These are phyloP conservation scores for Proctacanthus coquilletti DNA, from an alignment of 1,140 invertebrate species.

Conservation along the genomic window DNA sequence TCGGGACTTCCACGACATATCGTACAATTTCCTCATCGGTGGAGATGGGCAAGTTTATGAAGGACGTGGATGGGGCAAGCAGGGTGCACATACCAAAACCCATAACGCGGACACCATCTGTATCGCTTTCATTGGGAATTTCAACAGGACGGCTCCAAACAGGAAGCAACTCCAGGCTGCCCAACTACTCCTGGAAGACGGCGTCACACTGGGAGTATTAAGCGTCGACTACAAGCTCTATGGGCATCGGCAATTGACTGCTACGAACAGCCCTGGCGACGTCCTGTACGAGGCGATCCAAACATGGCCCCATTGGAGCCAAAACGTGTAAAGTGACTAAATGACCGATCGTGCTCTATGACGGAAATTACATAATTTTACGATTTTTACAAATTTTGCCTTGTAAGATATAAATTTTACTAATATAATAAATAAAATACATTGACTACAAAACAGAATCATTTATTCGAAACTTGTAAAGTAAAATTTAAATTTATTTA, in stretches of 20 bases:
- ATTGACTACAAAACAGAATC: too few relatives aligned
- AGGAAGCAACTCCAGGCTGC: constrained; percentile 23
- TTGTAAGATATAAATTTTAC: too few relatives aligned
- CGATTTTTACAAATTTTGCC: too few relatives aligned
- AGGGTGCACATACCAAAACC: constrained; percentile 38
- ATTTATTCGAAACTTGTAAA: too few relatives aligned
- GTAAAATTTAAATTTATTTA: too few relatives aligned
- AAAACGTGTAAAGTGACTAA: too few relatives aligned
- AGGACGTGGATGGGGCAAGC: constrained; percentile 40
- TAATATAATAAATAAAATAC: too few relatives aligned
- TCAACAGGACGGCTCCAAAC: constrained; percentile 8
- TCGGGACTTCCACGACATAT: constrained; percentile 40
- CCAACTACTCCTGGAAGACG: constrained; percentile 24
- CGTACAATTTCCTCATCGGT: constrained; percentile 46
- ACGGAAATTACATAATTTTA: too few relatives aligned
- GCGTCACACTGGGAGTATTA: constrained; percentile 35
- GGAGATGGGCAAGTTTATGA: constrained; percentile 38
- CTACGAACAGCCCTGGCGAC: constrained; percentile 39
- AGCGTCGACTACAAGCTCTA: constrained; percentile 37
- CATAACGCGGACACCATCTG: constrained; percentile 41
- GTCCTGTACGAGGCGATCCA: constrained; percentile 36
- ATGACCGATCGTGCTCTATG: too few relatives aligned
- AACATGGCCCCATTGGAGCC: constrained; percentile 36
- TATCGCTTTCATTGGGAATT: constrained; percentile 34
- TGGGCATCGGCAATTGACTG: constrained; percentile 37